Conservation (phyloP, 2,888 invertebrate species). For the Megastigmus dorsalis region DNA sequence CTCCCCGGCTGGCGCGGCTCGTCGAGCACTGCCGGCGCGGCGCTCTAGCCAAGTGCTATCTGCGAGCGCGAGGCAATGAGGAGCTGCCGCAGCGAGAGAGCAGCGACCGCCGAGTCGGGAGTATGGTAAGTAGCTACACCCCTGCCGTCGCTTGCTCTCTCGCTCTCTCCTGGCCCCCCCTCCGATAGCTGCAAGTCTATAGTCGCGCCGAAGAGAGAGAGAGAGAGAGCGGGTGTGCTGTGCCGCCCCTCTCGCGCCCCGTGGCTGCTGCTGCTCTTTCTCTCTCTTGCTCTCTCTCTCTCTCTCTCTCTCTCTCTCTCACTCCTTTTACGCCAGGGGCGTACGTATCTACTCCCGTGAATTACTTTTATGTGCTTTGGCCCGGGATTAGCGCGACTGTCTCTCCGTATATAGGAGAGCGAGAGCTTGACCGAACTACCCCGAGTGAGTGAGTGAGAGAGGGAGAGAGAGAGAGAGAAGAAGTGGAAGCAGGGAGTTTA, state of each 20-base stretch:
- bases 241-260: constrained; percentile 58
- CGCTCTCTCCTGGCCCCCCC: constrained; percentile 50
- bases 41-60: constrained; percentile 70
- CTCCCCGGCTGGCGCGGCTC: constrained; percentile 52
- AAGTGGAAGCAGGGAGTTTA: constrained; percentile 7
- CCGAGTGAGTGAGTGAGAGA: no score
- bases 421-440: background rate
- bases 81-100: constrained; percentile 62
- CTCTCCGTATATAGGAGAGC: constrained; percentile 24
- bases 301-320: no score
- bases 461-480: no score
- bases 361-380: constrained; percentile 51
- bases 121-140: constrained; percentile 74
- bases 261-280: background rate
- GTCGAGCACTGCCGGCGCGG: constrained; percentile 57
- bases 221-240: constrained; percentile 50
- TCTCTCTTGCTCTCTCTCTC: constrained; percentile 49
- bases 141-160: constrained; percentile 60
- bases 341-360: constrained; percentile 55
- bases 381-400: constrained; percentile 33
- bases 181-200: constrained; percentile 50
- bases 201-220: no score
- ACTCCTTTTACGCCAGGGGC: no score
- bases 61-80: constrained; percentile 61
- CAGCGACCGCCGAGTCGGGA: constrained; percentile 67